Percentiles rank a stretch among this genome's conserved stretches.
Conservation (phyloP, 2,113 vertebrate species). For the Dromaius novaehollandiae region DNA sequence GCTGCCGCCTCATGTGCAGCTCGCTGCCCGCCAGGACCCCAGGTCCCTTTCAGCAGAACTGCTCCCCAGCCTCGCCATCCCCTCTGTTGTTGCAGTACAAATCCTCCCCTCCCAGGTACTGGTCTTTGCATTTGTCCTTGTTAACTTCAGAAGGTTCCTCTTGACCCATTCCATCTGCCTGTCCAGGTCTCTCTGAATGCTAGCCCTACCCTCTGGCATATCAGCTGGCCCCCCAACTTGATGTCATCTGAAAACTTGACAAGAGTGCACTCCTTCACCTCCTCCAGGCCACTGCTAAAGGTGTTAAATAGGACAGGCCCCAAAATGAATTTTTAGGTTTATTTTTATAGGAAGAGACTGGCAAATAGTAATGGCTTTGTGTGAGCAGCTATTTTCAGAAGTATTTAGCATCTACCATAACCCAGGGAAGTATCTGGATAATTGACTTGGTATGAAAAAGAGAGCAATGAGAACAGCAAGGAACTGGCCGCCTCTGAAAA, state of each 20-base stretch:
- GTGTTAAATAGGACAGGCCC: not conserved
- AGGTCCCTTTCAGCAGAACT: not conserved
- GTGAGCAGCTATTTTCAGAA: not conserved
- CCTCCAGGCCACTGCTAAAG: not conserved
- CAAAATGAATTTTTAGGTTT: not conserved
- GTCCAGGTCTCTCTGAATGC: not conserved
- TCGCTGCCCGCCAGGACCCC: not conserved
- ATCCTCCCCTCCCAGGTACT: not conserved
- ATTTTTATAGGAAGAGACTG: not conserved
- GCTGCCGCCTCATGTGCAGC: not conserved
- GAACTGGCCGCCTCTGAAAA: not conserved
- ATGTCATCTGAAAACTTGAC: not conserved
- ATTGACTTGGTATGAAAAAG: conserved; percentile 7
- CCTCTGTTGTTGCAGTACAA: not conserved
- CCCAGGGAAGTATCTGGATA: not conserved
- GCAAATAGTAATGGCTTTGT: not conserved
- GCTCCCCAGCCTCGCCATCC: not conserved
- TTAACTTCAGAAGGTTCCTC: not conserved
- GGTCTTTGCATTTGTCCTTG: not conserved
- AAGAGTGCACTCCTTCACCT: not conserved
- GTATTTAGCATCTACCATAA: not conserved
- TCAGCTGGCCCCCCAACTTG: not conserved
- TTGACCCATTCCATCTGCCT: not conserved
- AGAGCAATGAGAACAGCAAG: not conserved
- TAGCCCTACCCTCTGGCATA: not conserved